These are phyloP conservation scores for Melanostigma gelatinosum DNA, from an alignment of 2,113 vertebrate species.

Conservation along the genomic window DNA sequence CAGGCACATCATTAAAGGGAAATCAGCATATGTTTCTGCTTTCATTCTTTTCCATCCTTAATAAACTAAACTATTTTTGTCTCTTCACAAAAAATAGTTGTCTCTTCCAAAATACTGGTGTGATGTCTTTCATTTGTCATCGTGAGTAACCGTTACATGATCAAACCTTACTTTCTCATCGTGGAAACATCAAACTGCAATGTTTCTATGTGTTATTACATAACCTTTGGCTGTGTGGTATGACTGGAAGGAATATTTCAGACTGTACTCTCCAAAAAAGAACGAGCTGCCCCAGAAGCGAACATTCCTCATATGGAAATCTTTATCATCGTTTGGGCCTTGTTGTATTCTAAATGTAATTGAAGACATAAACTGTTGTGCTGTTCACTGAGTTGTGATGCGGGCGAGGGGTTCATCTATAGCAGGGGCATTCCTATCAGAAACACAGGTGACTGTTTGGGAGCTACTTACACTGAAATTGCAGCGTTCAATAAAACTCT, in stretches of 20 bases:
- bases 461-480: conserved; percentile 27
- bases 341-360: conserved; percentile 56
- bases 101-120: background rate
- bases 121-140: background rate
- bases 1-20: background rate
- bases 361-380: conserved; percentile 58
- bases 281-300: conserved; percentile 37
- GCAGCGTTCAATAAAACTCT: conserved; percentile 7
- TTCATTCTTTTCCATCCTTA: background rate
- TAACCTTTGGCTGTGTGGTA: conserved; percentile 21
- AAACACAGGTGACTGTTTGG: conserved; percentile 61
- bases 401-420: conserved; percentile 18
- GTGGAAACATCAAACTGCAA: background rate
- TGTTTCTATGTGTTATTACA: conserved; percentile 16
- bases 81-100: background rate
- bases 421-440: conserved; percentile 38
- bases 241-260: conserved; percentile 28
- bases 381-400: conserved; percentile 42
- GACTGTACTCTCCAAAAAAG: conserved; percentile 26
- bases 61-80: background rate
- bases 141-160: background rate
- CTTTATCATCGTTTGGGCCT: conserved; percentile 47
- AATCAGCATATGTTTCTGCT: background rate
- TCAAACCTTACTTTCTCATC: background rate
- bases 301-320: conserved; percentile 68